phyloP scores from a whole-genome alignment of 2,888 invertebrate species.

The Chrysomela aeneicollis region DNA sequence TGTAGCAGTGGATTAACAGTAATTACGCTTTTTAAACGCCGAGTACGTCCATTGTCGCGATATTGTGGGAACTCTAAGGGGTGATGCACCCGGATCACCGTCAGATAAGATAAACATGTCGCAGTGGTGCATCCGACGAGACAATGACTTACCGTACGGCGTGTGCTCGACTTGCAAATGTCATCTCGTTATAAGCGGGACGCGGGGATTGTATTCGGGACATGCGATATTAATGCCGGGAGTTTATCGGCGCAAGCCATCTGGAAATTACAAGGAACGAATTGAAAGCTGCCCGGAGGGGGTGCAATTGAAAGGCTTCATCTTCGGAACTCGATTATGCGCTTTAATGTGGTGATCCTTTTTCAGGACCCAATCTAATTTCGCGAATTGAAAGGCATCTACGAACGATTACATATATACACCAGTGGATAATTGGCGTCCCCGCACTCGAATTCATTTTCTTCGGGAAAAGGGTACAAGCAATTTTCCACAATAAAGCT shows the following conservation, averaged over 20 bases:
- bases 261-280: slow-evolving; percentile 25
- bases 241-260: slow-evolving; percentile 22
- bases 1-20: slow-evolving; percentile 58
- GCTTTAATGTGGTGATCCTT: neutral
- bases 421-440: too few relatives aligned
- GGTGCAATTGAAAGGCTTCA: neutral
- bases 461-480: too few relatives aligned
- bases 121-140: slow-evolving; percentile 39
- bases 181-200: slow-evolving; percentile 26
- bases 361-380: too few relatives aligned
- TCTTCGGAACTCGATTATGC: neutral
- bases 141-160: slow-evolving; percentile 47
- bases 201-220: slow-evolving; percentile 12
- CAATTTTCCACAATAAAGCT: too few relatives aligned
- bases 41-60: slow-evolving; percentile 57
- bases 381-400: too few relatives aligned
- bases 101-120: slow-evolving; percentile 59
- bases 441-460: too few relatives aligned
- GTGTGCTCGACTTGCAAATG: slow-evolving; percentile 30
- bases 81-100: slow-evolving; percentile 49
- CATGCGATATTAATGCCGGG: slow-evolving; percentile 19
- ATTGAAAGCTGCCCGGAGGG: slow-evolving; percentile 5
- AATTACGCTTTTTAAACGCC: slow-evolving; percentile 61
- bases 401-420: too few relatives aligned
- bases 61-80: slow-evolving; percentile 58